phyloP scores from a whole-genome alignment of 1,140 invertebrate species.

The Zaprionus tsacasi region DNA sequence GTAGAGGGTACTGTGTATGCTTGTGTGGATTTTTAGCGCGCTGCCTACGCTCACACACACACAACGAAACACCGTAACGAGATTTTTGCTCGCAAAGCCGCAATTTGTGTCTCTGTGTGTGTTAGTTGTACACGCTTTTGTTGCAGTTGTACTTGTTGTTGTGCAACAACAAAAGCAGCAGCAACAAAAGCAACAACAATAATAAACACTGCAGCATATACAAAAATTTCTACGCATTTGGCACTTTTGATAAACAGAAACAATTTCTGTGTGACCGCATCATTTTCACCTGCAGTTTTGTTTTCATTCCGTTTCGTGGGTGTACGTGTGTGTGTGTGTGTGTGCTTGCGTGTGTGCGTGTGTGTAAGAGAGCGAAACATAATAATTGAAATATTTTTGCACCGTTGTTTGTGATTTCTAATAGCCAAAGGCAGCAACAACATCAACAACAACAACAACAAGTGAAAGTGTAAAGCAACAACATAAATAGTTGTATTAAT shows the following conservation, averaged over 20 bases:
- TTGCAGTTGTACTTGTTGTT: conserved; percentile 28
- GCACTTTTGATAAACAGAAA: conserved; percentile 35
- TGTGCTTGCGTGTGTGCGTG: conserved; percentile 12
- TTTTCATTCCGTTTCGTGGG: conserved; percentile 16
- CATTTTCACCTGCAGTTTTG: conserved; percentile 56
- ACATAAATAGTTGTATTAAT: conserved; percentile 36
- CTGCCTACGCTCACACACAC: conserved; percentile 14
- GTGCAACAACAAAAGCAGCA: conserved; percentile 49
- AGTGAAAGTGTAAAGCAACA: conserved; percentile 66
- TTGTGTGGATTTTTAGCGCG: conserved; percentile 33
- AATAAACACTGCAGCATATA: conserved; percentile 11
- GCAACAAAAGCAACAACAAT: conserved; percentile 19
- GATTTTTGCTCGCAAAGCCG: conserved; percentile 62
- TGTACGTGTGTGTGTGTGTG: conserved; percentile 9
- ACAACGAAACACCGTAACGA: conserved; percentile 52
- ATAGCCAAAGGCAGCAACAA: conserved; percentile 18
- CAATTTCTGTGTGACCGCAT: conserved; percentile 41
- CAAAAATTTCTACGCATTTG: conserved; percentile 29
- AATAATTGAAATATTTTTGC: conserved; percentile 51
- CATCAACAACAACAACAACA: conserved; percentile 38
- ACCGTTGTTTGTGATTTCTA: conserved; percentile 55
- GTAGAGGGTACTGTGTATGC: neutral
- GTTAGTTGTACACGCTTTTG: conserved; percentile 28
- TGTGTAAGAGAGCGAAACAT: conserved; percentile 55
- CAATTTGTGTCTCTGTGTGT: conserved; percentile 37